Evolutionary conservation across 2,113 vertebrate species (phyloP).

Genomic region (Uropsilus gracilis): DNA sequence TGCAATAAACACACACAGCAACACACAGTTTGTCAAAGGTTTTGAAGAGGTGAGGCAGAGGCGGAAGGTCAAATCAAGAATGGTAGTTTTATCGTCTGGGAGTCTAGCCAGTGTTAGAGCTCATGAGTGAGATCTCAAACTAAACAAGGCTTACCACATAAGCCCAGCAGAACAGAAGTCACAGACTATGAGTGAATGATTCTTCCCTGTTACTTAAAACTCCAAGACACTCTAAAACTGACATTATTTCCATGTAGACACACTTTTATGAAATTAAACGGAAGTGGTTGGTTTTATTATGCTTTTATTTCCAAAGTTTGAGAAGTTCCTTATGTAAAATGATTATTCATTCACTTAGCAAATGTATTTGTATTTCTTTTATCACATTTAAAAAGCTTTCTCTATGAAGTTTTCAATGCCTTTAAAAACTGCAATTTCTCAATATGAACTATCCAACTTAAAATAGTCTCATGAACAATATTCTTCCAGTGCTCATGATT

Average conservation of each 20-base stretch:
- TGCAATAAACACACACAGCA: slow-evolving; percentile 59
- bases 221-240: not conserved
- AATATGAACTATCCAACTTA: slow-evolving; percentile 7
- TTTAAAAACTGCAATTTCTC: slow-evolving; percentile 12
- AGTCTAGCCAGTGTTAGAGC: not conserved
- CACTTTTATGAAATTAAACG: slow-evolving; percentile 36
- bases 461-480: too few relatives aligned
- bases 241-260: slow-evolving; percentile 23
- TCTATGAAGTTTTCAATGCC: not conserved
- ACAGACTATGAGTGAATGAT: not conserved
- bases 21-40: slow-evolving; percentile 60
- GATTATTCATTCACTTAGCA: not conserved
- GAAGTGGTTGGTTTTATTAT: not conserved
- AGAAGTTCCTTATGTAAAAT: not conserved
- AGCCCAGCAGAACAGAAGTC: slow-evolving; percentile 8
- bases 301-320: not conserved
- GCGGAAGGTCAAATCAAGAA: slow-evolving; percentile 61
- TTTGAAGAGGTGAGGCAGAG: slow-evolving; percentile 42
- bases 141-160: slow-evolving; percentile 6
- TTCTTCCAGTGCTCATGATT: not conserved
- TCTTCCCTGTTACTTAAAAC: slow-evolving; percentile 31
- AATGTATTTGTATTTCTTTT: not conserved
- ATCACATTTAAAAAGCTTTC: not conserved
- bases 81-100: slow-evolving; percentile 51
- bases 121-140: not conserved